Conservation (phyloP, 92 coral and sea anemone genomes). For the Porites lobata region DNA sequence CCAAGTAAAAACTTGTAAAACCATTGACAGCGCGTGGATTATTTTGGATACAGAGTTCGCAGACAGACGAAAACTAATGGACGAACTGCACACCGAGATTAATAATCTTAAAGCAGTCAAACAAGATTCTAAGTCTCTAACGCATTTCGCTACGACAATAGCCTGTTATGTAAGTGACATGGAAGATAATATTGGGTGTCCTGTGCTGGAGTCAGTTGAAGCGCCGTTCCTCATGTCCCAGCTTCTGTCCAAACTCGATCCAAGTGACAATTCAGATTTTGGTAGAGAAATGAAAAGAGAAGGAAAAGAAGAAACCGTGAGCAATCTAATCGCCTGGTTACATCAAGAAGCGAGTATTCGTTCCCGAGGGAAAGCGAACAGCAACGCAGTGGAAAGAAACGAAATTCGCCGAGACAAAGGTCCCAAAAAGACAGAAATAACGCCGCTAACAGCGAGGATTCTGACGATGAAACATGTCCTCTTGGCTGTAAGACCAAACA, state of each 20-base stretch:
- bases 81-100: slow-evolving; percentile 56
- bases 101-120: slow-evolving; percentile 51
- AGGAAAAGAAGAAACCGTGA: slow-evolving; percentile 53
- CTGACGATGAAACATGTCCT: slow-evolving; percentile 62
- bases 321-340: slow-evolving; percentile 65
- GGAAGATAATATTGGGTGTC: slow-evolving; percentile 65
- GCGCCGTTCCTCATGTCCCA: slow-evolving; percentile 59
- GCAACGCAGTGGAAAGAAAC: slow-evolving; percentile 7
- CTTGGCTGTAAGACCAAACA: slow-evolving; percentile 73
- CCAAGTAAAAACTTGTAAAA: no score
- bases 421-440: slow-evolving; percentile 45
- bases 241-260: slow-evolving; percentile 46
- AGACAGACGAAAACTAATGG: slow-evolving; percentile 71
- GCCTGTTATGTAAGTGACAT: slow-evolving; percentile 61
- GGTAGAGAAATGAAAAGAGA: not conserved
- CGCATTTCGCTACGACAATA: slow-evolving; percentile 50
- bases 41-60: slow-evolving; percentile 53
- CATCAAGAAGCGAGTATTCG: slow-evolving; percentile 64
- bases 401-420: slow-evolving; percentile 8
- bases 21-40: no score
- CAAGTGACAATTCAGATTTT: slow-evolving; percentile 5
- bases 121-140: slow-evolving; percentile 59
- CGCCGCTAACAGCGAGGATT: not conserved
- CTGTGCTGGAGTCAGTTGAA: slow-evolving; percentile 48
- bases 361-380: not conserved